A percentile compares a stretch with the other conserved stretches of the same genome.
Evolutionary conservation across 2,888 invertebrate species (phyloP).

Genomic region (Drosophila anomalata): DNA sequence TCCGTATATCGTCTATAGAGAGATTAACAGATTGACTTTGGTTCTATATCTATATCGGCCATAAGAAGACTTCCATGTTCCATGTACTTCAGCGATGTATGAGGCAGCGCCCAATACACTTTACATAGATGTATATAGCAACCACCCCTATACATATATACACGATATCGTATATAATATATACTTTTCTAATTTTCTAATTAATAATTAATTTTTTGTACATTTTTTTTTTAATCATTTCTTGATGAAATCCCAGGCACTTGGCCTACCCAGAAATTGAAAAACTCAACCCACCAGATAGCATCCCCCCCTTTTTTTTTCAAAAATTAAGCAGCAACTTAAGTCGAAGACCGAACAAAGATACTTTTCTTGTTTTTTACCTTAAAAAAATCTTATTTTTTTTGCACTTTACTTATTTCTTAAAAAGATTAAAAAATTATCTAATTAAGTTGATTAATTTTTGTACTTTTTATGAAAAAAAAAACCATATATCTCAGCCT

Average conservation of each 20-base stretch:
- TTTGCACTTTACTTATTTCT: conserved; percentile 11
- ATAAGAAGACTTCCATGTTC: conserved; percentile 67
- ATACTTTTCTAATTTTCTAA: too few relatives aligned
- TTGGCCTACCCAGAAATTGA: not conserved
- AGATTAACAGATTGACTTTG: conserved; percentile 42
- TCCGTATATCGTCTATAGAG: conserved; percentile 27
- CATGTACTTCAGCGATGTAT: conserved; percentile 56
- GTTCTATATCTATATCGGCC: conserved; percentile 27
- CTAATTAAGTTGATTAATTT: conserved; percentile 30
- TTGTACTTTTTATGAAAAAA: conserved; percentile 22
- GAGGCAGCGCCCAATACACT: conserved; percentile 22
- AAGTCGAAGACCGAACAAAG: conserved; percentile 39
- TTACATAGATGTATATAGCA: conserved; percentile 3
- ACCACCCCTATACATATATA: too few relatives aligned
- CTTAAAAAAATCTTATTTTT: conserved; percentile 10
- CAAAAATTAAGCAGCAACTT: conserved; percentile 18
- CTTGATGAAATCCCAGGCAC: not conserved
- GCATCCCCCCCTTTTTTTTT: not conserved
- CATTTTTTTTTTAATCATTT: not conserved
- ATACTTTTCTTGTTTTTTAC: conserved; percentile 9
- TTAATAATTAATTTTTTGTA: not conserved
- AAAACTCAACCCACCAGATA: not conserved
- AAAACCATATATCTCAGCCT: conserved; percentile 5
- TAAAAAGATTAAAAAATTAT: conserved; percentile 36
- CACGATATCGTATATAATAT: too few relatives aligned